Percentiles rank a stretch among this genome's conserved stretches.
phyloP scores from a whole-genome alignment of 2,797 vertebrate species.

The Malacoctenus gilli region DNA sequence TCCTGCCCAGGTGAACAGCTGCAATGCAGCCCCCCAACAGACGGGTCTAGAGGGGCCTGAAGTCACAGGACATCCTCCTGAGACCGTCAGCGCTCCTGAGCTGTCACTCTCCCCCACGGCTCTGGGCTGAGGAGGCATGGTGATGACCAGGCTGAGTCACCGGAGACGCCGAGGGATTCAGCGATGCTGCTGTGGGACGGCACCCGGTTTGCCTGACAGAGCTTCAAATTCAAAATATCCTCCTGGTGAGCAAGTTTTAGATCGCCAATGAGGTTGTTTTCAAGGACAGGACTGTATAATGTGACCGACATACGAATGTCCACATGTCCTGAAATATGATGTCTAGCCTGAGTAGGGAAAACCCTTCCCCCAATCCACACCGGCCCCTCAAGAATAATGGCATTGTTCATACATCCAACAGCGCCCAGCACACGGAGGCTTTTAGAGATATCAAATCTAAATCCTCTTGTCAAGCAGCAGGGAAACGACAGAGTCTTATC shows the following conservation, averaged over 20 bases:
- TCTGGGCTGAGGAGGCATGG: conserved; percentile 28
- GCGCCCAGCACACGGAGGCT: conserved; percentile 18
- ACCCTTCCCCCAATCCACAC: conserved; percentile 23
- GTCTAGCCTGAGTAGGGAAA: conserved; percentile 20
- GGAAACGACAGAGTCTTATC: conserved; percentile 47
- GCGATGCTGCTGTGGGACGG: conserved; percentile 28
- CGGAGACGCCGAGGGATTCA: conserved; percentile 23
- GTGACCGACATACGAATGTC: conserved; percentile 3
- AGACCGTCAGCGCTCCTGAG: conserved; percentile 39
- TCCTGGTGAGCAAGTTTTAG: neutral
- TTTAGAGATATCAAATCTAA: conserved; percentile 55
- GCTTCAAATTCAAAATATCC: conserved; percentile 5
- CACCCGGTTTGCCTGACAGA: conserved; percentile 16
- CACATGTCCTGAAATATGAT: conserved; percentile 28
- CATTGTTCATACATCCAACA: conserved; percentile 32
- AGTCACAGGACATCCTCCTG: conserved; percentile 38
- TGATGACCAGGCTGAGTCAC: conserved; percentile 26
- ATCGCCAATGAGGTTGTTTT: conserved; percentile 15
- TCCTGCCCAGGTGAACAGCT: conserved; percentile 28
- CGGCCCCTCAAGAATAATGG: conserved; percentile 15
- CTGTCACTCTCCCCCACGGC: conserved; percentile 45
- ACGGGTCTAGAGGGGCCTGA: conserved; percentile 27
- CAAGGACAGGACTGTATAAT: conserved; percentile 8
- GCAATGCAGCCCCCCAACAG: conserved; percentile 35
- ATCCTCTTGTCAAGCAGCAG: conserved; percentile 50